These are phyloP conservation scores for Nesoenas mayeri DNA, from an alignment of 2,113 vertebrate genomes.

Conservation along the genomic window DNA sequence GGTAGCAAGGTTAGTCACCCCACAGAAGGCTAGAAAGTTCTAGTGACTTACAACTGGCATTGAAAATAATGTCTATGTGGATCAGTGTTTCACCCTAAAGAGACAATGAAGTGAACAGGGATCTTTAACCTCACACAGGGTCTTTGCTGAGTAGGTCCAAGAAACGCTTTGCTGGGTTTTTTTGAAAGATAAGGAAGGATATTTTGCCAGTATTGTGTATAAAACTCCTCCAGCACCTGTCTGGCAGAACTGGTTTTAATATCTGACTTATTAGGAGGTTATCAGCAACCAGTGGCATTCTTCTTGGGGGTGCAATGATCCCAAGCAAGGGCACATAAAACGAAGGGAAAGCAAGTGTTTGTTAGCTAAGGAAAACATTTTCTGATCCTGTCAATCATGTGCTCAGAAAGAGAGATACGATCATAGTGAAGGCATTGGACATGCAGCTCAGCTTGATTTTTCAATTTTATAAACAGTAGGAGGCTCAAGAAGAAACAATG, in stretches of 20 bases:
- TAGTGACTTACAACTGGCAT: neutral
- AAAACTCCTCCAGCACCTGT: neutral
- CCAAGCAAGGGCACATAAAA: neutral
- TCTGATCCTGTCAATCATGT: neutral
- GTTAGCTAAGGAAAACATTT: constrained; percentile 15
- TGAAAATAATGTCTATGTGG: neutral
- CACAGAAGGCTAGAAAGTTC: neutral
- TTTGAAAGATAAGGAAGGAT: neutral
- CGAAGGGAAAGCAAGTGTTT: neutral
- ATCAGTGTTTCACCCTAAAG: neutral
- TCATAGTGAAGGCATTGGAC: constrained; percentile 43
- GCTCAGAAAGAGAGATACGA: constrained; percentile 32
- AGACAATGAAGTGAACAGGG: neutral
- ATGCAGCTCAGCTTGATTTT: constrained; percentile 68
- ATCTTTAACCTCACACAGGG: neutral
- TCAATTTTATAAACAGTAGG: constrained; percentile 71
- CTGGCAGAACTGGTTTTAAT: neutral
- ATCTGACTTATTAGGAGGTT: neutral
- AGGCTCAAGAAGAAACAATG: constrained; percentile 57
- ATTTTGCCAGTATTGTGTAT: neutral
- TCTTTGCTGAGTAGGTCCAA: neutral
- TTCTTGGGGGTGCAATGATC: neutral
- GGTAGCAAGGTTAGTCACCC: neutral
- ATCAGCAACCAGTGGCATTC: neutral
- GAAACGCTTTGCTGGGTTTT: neutral